Base-by-base conservation (phyloP, 2,797 vertebrate species). In the Fundulus diaphanus region DNA sequence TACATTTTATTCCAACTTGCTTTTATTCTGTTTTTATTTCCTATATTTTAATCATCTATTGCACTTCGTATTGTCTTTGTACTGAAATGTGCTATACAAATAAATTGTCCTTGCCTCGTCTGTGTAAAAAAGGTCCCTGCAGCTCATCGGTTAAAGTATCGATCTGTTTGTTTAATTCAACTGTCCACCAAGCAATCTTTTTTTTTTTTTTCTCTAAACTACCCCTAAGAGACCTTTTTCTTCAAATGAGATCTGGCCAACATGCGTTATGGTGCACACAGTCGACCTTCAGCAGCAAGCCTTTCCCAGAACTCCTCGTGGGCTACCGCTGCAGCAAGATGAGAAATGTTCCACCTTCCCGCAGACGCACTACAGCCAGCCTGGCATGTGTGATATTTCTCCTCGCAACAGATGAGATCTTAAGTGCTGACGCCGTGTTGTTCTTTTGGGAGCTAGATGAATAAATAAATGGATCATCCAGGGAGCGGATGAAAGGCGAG, bases 401-500 rank as follows among this genome's bases (percentile, higher is more conserved):
- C 74, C 77, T 80, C 78, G 73, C 92, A 88, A 86, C 73, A 56
- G 80, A 90, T 85, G 86, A 91, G 86, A 92, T 87, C 76, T 83
- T 92, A 87, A 93, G 85, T 90, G 91, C 89, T 92, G 88, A 93
- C 91, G 85, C 85, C 86, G 76, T 87, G 86, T 76, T 84, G 83
- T 89, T 82, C 89, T 85, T 68, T 78, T 59, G 76, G 88, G 85
- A 80, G 77, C 29, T 31, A 73, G 83, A 92, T 90, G 92, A 88
- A 92, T 89, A 93, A 87, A 91, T 90, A 87, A 91, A 82, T 82
- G 72, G 74, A 89, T 85, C 37, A 78, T 37, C 78, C 75, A 56
- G 67, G 61, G 68, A 76, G 73, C 35, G 78, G 80, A 65, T 63
- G 74, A 78, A 81, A 85, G 61, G 65, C 33, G n/a, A n/a, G n/a